A percentile compares a stretch with the other conserved stretches of the same genome.
Conservation (phyloP, 2,888 invertebrate species). For the Asteroscopus sphinx region DNA sequence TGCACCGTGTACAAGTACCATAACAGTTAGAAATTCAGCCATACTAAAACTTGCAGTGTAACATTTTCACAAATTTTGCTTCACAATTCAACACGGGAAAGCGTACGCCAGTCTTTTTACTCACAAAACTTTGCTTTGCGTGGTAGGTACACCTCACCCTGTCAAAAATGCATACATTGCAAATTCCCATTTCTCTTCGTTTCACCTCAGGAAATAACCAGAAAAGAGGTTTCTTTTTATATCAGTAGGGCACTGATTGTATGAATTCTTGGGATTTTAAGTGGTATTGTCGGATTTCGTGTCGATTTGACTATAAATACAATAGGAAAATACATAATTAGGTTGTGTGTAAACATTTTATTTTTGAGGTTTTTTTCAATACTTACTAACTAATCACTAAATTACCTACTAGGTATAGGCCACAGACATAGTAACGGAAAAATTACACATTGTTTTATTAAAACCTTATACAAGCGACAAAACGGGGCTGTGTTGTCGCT, state of each 20-base stretch:
- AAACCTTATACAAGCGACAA: no score
- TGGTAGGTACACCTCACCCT: conserved; percentile 37
- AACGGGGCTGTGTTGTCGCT: no score
- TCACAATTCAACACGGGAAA: conserved; percentile 32
- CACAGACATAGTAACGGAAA: no score
- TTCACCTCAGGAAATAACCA: conserved; percentile 33
- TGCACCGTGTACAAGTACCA: no score
- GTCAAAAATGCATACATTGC: conserved; percentile 57
- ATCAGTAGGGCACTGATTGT: conserved; percentile 6
- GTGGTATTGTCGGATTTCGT: background rate
- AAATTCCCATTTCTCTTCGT: conserved; percentile 46
- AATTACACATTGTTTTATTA: no score
- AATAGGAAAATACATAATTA: no score
- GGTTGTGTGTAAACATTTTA: no score
- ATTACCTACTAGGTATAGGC: no score
- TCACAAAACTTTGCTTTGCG: conserved; percentile 51
- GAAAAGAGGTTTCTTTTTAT: conserved; percentile 24
- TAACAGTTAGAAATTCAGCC: conserved; percentile 33
- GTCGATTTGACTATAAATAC: background rate
- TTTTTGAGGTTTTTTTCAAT: no score
- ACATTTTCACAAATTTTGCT: conserved; percentile 52
- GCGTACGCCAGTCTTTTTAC: conserved; percentile 45
- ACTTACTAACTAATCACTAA: no score
- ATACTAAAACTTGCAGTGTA: conserved; percentile 40
- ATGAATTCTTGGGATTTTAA: background rate